phyloP scores from a whole-genome alignment of 2,113 vertebrate species.

The Sinocyclocheilus anophthalmus region DNA sequence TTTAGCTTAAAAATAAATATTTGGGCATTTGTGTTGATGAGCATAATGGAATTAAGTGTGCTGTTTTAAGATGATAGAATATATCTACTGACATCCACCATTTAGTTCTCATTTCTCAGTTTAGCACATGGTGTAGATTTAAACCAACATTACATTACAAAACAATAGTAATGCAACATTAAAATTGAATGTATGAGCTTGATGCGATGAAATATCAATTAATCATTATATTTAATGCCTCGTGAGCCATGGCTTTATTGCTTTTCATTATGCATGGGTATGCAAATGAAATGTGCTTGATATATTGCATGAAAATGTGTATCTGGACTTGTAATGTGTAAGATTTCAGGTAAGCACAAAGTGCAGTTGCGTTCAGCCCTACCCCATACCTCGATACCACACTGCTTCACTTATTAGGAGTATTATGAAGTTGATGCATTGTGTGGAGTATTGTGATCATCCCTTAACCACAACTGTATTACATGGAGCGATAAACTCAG shows the following conservation, averaged over 20 bases:
- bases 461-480: conserved; percentile 32
- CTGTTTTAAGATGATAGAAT: background rate
- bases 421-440: conserved; percentile 20
- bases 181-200: too few species aligned
- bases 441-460: conserved; percentile 29
- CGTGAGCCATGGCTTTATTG: background rate
- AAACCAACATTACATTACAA: background rate
- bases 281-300: background rate
- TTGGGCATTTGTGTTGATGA: background rate
- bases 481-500: background rate
- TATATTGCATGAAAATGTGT: background rate
- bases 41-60: background rate
- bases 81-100: background rate
- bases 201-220: too few species aligned
- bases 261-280: background rate
- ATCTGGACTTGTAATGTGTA: background rate
- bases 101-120: background rate
- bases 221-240: too few species aligned
- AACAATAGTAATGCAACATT: background rate
- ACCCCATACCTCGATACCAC: background rate
- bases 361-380: background rate
- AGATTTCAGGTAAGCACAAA: background rate
- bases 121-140: background rate
- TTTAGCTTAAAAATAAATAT: background rate
- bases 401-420: conserved; percentile 5